A percentile compares a stretch with the other conserved stretches of the same genome.
Evolutionary conservation across 2,797 vertebrate species (phyloP).

Genomic region (Lateolabrax maculatus): DNA sequence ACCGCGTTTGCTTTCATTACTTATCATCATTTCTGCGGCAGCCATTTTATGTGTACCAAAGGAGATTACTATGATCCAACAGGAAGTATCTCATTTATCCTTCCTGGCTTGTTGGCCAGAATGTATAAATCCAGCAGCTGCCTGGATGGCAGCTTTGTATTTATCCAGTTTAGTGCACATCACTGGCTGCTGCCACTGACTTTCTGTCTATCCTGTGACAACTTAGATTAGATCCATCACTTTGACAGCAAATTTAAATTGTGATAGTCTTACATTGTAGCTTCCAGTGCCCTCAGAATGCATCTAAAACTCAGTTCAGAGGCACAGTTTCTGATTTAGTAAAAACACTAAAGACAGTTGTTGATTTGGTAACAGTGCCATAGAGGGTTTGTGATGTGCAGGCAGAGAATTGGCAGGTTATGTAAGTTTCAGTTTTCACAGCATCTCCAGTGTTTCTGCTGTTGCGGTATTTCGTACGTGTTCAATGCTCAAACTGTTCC

Average conservation of each 20-base stretch:
- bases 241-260: conserved; percentile 49
- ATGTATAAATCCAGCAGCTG: conserved; percentile 59
- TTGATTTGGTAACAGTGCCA: conserved; percentile 19
- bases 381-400: conserved; percentile 3
- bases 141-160: conserved; percentile 52
- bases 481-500: neutral
- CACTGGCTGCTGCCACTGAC: conserved; percentile 34
- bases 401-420: conserved; percentile 16
- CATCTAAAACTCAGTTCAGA: conserved; percentile 25
- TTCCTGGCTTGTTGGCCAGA: conserved; percentile 47
- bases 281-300: conserved; percentile 3
- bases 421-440: conserved; percentile 16
- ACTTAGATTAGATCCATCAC: conserved; percentile 47
- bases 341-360: conserved; percentile 9
- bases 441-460: conserved; percentile 16
- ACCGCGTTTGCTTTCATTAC: conserved; percentile 32
- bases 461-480: conserved; percentile 1
- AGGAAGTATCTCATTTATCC: conserved; percentile 64
- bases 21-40: conserved; percentile 51
- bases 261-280: conserved; percentile 26
- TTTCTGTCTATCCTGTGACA: conserved; percentile 33
- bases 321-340: conserved; percentile 14
- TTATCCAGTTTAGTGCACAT: conserved; percentile 59
- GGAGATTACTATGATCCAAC: conserved; percentile 64
- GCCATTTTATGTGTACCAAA: conserved; percentile 65